phyloP scores from a whole-genome alignment of 2,888 invertebrate species.

The Baronia brevicornis region DNA sequence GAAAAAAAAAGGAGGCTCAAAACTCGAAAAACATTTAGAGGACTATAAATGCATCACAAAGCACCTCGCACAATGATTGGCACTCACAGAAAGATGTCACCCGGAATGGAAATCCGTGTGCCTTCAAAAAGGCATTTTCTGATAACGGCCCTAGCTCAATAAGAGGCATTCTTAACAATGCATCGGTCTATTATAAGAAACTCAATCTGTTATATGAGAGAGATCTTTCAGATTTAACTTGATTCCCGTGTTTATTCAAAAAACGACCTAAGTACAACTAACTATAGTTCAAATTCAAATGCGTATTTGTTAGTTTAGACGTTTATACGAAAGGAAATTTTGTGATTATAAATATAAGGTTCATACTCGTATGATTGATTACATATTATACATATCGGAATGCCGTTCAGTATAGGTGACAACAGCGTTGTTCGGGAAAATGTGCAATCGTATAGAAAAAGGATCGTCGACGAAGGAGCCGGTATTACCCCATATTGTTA shows the following conservation, averaged over 20 bases:
- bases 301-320: neutral
- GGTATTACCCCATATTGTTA: conserved; percentile 46
- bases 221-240: conserved; percentile 35
- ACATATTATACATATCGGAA: conserved; percentile 35
- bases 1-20: conserved; percentile 3
- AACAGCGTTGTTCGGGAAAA: conserved; percentile 55
- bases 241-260: conserved; percentile 20
- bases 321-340: conserved; percentile 20
- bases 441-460: conserved; percentile 66
- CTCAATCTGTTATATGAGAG: conserved; percentile 54
- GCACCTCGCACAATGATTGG: conserved; percentile 25
- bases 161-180: conserved; percentile 46
- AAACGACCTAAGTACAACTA: conserved; percentile 25
- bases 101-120: conserved; percentile 24
- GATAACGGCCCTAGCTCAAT: conserved; percentile 37
- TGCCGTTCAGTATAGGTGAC: conserved; percentile 35
- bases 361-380: conserved; percentile 17
- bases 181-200: conserved; percentile 54
- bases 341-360: conserved; percentile 16
- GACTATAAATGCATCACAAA: conserved; percentile 26
- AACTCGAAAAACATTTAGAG: conserved; percentile 13
- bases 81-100: conserved; percentile 27
- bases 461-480: conserved; percentile 41
- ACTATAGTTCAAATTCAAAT: conserved; percentile 15
- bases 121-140: conserved; percentile 51